A percentile compares a stretch with the other conserved stretches of the same genome.
phyloP scores from a whole-genome alignment of 2,797 vertebrate species.

The Capromys pilorides region DNA sequence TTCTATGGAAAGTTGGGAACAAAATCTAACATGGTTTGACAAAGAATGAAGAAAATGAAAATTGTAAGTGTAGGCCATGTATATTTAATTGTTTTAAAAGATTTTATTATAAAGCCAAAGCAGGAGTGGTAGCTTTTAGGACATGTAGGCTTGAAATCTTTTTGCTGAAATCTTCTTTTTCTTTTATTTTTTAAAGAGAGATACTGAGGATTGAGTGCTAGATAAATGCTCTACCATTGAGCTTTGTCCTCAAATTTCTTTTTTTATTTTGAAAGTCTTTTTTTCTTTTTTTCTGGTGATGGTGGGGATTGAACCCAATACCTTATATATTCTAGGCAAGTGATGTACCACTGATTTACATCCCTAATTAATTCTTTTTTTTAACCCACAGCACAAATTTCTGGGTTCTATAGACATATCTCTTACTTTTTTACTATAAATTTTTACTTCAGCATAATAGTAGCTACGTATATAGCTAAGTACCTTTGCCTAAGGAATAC shows the following conservation, averaged over 20 bases:
- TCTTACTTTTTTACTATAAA: background rate
- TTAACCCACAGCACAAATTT: too few relatives aligned
- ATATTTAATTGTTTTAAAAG: background rate
- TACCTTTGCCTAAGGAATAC: too few relatives aligned
- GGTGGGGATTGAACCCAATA: too few relatives aligned
- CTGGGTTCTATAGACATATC: background rate
- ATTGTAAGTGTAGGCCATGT: background rate
- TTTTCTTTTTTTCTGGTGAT: background rate
- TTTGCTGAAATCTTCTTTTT: background rate
- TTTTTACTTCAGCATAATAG: background rate
- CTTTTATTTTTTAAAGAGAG: background rate
- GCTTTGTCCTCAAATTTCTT: too few relatives aligned
- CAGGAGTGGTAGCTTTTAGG: background rate
- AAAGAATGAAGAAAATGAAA: background rate
- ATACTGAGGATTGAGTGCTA: background rate
- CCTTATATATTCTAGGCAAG: too few relatives aligned
- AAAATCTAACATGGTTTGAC: slow-evolving; percentile 4
- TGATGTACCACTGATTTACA: too few relatives aligned
- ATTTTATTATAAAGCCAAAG: slow-evolving; percentile 30
- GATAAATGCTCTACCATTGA: background rate
- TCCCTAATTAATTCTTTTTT: too few relatives aligned
- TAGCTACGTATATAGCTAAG: too few relatives aligned
- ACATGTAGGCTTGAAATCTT: background rate
- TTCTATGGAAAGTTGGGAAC: background rate
- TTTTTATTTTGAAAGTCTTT: background rate